Percentiles rank a stretch among this genome's conserved stretches.
phyloP scores from a whole-genome alignment of 2,888 invertebrate species.

The Eurytoma adleriae region DNA sequence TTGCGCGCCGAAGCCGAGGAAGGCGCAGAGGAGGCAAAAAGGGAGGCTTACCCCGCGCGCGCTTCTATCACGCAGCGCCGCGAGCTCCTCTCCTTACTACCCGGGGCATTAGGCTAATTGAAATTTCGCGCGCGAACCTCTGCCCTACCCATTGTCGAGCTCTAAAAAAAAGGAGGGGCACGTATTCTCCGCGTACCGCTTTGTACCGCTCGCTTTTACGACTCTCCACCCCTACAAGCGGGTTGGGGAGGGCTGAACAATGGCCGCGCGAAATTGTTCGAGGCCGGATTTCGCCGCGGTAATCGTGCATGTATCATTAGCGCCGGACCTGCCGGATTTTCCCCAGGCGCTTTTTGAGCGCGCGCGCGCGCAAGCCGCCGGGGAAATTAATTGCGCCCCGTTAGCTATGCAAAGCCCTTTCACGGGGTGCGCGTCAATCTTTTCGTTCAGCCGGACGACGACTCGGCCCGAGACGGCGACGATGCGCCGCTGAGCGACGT shows the following conservation, averaged over 20 bases:
- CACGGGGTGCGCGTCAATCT: conserved; percentile 19
- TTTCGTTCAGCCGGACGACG: background rate
- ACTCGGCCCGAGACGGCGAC: background rate
- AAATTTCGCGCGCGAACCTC: conserved; percentile 45
- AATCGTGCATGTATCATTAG: conserved; percentile 33
- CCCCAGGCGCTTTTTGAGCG: background rate
- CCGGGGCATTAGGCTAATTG: conserved; percentile 51
- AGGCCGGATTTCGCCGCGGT: background rate
- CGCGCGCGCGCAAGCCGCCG: background rate
- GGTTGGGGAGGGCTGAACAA: too few relatives aligned
- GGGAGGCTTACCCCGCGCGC: conserved; percentile 46
- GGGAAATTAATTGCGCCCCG: conserved; percentile 34
- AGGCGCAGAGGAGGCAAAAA: too few relatives aligned
- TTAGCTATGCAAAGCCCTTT: conserved; percentile 36
- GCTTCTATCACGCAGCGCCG: conserved; percentile 26
- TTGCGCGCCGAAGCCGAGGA: conserved; percentile 38
- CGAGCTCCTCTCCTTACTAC: conserved; percentile 40
- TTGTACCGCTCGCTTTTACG: background rate
- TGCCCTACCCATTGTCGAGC: background rate
- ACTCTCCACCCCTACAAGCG: too few relatives aligned
- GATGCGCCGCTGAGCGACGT: background rate
- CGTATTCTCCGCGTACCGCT: conserved; percentile 34
- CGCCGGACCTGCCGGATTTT: background rate
- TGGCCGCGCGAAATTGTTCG: conserved; percentile 10
- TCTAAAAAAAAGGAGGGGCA: conserved; percentile 4